Evolutionary conservation across 2,888 invertebrate species (phyloP), one percentile per base, ranked within the genome.

Genomic region (Troides aeacus): DNA sequence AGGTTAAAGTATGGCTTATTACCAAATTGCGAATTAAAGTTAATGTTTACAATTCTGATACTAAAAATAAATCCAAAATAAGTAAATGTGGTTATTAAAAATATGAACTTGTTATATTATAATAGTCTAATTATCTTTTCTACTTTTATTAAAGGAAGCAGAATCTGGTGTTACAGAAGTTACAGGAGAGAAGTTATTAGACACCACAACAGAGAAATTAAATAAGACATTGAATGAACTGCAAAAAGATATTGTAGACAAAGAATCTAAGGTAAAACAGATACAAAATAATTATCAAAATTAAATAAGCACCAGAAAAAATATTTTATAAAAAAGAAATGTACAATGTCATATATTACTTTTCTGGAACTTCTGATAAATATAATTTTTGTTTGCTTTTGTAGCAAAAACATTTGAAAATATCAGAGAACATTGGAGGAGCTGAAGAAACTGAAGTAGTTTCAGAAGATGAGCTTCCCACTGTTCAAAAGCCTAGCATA

Each of bases 401-500:
- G 5, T 50, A 50, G 50, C 50, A 17, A 50, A 50, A 50, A 50
- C 50, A 50, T 15, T 50, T 18, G 18, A 15, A 50, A 50, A 10
- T 6, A 39, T 39, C 39, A 93, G 82, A 59, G 17, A 70, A 66
- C 6, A 8, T 85, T 73, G 89, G 91, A 61, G 93, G 86, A 57
- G 96, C 96, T 76, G 95, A 96, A 64, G 97, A 97, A 82, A 96
- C 97, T 1, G 97, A 97, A 89, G 96, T 96, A 69, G 96, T 97
- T 59, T 97, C 97, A 0, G 97, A 97, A 84, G 97, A 97, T 86
- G 97, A 97, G 84, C 81, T 97, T 42, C 96, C 96, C 0, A 93
- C 92, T 46, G 95, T 96, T 1, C 94, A 94, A 78, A 95, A 96
- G 74, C 96, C 95, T 10, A 96, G 96, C 88, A 95, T 96, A 58